Conservation (phyloP, 2,888 invertebrate genomes). For the Erebia palarica region DNA sequence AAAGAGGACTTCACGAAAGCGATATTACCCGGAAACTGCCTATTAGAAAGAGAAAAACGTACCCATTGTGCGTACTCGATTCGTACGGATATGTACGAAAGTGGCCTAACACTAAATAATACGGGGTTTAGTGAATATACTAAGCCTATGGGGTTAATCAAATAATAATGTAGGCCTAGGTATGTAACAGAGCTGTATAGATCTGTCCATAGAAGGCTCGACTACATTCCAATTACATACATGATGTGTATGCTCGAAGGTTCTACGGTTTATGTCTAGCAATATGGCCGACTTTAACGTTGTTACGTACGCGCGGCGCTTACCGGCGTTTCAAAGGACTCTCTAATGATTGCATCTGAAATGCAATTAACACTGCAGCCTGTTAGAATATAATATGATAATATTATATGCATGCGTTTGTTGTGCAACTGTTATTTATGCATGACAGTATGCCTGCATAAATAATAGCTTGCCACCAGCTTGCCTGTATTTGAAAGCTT, state of each 20-base stretch:
- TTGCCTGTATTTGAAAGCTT: no score
- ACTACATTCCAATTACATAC: slow-evolving; percentile 26
- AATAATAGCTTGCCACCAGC: no score
- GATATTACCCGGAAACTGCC: no score
- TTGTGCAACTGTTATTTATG: slow-evolving; percentile 12
- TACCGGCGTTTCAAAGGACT: slow-evolving; percentile 46
- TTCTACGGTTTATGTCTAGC: slow-evolving; percentile 40
- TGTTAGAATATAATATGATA: slow-evolving; percentile 27
- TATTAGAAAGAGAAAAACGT: no score
- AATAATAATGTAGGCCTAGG: not conserved
- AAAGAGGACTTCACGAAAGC: no score
- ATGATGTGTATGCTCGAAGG: slow-evolving; percentile 37
- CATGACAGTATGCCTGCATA: not conserved
- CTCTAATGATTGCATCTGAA: slow-evolving; percentile 45
- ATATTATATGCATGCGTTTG: slow-evolving; percentile 26
- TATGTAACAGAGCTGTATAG: not conserved
- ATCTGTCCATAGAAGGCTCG: not conserved
- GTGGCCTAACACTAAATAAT: no score
- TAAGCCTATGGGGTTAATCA: not conserved
- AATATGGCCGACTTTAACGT: slow-evolving; percentile 44
- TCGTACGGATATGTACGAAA: no score
- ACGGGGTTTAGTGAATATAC: no score
- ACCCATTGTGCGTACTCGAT: no score
- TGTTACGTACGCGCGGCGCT: slow-evolving; percentile 43
- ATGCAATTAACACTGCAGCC: slow-evolving; percentile 44